These are phyloP conservation scores for Melanerpes formicivorus DNA, from an alignment of 2,113 vertebrate genomes.

Conservation along the genomic window DNA sequence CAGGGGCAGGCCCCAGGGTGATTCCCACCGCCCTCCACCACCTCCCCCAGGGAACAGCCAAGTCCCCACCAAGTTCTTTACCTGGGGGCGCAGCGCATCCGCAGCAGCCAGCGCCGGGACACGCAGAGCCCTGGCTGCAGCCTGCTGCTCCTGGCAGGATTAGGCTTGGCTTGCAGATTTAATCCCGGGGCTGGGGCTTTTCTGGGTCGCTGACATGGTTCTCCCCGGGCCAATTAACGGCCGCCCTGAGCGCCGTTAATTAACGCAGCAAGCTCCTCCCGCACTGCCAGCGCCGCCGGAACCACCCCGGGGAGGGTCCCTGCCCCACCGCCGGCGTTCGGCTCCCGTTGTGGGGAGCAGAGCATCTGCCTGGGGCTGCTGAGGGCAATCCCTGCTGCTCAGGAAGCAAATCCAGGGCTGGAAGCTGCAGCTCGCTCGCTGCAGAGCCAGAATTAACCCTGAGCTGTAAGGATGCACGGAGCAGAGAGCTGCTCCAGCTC, in stretches of 20 bases:
- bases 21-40: not conserved
- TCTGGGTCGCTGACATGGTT: slow-evolving; percentile 48
- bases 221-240: not conserved
- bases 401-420: not conserved
- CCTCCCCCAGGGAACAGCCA: accelerated
- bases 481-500: not conserved
- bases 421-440: accelerated
- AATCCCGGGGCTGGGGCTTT: slow-evolving; percentile 18
- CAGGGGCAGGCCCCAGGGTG: not conserved
- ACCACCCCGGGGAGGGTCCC: not conserved
- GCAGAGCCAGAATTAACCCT: not conserved
- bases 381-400: not conserved
- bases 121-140: accelerated
- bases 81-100: not conserved
- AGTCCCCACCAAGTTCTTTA: not conserved
- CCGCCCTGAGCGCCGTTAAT: not conserved
- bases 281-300: accelerated
- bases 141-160: not conserved
- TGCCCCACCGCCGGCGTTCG: accelerated
- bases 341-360: not conserved
- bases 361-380: not conserved
- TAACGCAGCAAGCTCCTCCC: not conserved
- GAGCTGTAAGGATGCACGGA: accelerated
- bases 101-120: accelerated
- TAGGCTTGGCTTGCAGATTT: slow-evolving; percentile 17